Evolutionary conservation across 2,797 vertebrate genomes (phyloP), one percentile per base, ranked within the genome.

Genomic region (Coreius guichenoti): DNA sequence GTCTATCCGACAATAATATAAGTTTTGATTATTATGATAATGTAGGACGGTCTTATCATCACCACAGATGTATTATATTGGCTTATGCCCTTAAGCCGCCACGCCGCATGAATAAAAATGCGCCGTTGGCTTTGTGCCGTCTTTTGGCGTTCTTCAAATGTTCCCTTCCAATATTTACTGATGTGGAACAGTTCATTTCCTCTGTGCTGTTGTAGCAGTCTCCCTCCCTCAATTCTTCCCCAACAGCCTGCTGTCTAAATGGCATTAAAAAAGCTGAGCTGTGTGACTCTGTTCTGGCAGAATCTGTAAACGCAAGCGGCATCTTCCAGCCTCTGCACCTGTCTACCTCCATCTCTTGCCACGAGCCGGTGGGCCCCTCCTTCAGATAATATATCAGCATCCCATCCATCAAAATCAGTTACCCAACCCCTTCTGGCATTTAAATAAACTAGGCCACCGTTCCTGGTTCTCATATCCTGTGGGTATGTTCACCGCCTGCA

Each of bases 131-230:
- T 63, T 72, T 74, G 61, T 29, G 83, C 69, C 72, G 33, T 77
- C 54, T 81, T 51, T 70, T 39, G 19, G 21, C 21, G 63, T 67
- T 72, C 69, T 80, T 61, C 80, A 79, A 82, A 82, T 65, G 39
- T 33, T 80, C 65, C 77, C 83, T 56, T 49, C 58, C 65, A 86
- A 72, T 83, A 83, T 88, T 86, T 76, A 85, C 80, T 86, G 86
- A 83, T 86, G 80, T 83, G 83, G 85, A 88, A 80, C 77, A 81
- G 76, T 86, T 89, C 70, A 87, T 89, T 89, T 89, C 85, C 87
- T 87, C 72, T 85, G 56, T 56, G 63, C 69, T 82, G 56, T 65
- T 86, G 79, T 85, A 85, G 81, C 79, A 77, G 85, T 82, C 79
- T 82, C 82, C 51, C 76, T 81, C 45, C 39, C 61, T 36, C 61